Conservation (phyloP, 2,888 invertebrate genomes). For the Xanthostigma xanthostigma region DNA sequence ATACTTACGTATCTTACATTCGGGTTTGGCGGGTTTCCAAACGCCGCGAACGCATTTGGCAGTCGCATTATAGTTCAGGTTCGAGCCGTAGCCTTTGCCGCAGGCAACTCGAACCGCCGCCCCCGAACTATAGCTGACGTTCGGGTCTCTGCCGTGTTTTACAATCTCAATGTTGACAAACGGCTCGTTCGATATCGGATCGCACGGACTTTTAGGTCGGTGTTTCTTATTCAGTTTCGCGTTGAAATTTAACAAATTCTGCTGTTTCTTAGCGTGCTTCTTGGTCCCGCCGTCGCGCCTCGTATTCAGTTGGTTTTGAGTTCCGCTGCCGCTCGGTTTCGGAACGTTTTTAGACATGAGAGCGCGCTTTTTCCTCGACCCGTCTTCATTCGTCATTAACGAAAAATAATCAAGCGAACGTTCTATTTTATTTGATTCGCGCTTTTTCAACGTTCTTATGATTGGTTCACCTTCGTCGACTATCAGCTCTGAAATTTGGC, state of each 20-base stretch:
- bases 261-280: conserved; percentile 13
- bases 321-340: conserved; percentile 8
- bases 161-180: conserved; percentile 55
- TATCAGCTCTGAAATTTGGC: too few species aligned
- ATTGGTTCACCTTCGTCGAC: too few species aligned
- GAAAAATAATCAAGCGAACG: too few species aligned
- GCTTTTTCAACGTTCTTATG: too few species aligned
- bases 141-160: conserved; percentile 53
- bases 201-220: conserved; percentile 48
- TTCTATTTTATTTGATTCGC: too few species aligned
- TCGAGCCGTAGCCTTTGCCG: conserved; percentile 60
- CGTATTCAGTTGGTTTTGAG: conserved; percentile 11
- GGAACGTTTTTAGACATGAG: neutral
- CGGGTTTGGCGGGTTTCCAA: conserved; percentile 72
- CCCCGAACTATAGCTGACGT: conserved; percentile 58
- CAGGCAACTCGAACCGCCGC: conserved; percentile 62
- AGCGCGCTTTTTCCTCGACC: too few species aligned
- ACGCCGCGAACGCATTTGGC: conserved; percentile 69
- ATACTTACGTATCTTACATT: conserved; percentile 61
- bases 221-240: conserved; percentile 24
- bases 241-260: too few species aligned
- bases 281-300: conserved; percentile 21
- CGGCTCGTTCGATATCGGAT: conserved; percentile 45
- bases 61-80: conserved; percentile 55
- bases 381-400: too few species aligned